phyloP scores from a whole-genome alignment of 2,113 vertebrate species.

The Neomonachus schauinslandi region DNA sequence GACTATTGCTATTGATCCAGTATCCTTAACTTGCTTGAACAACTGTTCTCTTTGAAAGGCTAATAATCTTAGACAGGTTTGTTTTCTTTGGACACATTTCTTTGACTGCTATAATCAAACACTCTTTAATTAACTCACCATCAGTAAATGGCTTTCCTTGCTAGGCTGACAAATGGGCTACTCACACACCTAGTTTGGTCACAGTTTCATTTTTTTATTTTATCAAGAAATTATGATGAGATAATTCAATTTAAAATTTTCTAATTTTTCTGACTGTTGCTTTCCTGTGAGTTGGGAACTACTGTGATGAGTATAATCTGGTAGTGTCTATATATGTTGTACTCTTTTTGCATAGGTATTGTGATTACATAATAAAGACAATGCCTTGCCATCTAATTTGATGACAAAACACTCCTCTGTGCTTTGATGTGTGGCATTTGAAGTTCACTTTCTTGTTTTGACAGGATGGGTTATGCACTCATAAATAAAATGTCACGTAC shows the following conservation, averaged over 20 bases:
- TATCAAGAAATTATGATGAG: constrained; percentile 31
- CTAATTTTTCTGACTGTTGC: neutral
- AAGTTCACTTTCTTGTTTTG: constrained; percentile 7
- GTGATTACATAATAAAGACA: neutral
- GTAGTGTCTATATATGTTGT: neutral
- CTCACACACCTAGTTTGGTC: neutral
- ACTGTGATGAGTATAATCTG: neutral
- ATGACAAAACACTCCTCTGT: constrained; percentile 17
- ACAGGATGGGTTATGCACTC: neutral
- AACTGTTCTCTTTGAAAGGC: neutral
- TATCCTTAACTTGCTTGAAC: neutral
- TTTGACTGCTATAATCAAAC: constrained; percentile 37
- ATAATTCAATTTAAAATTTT: neutral
- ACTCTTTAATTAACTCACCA: neutral
- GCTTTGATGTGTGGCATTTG: neutral
- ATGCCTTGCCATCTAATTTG: constrained; percentile 26
- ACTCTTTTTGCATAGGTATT: neutral
- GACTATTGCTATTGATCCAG: neutral
- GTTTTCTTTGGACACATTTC: constrained; percentile 21
- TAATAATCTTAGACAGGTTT: constrained; percentile 16
- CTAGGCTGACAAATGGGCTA: neutral
- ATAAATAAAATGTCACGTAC: neutral
- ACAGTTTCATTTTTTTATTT: constrained; percentile 24
- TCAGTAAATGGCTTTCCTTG: neutral
- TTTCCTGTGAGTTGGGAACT: neutral